Evolutionary conservation across 2,797 vertebrate genomes (phyloP).

Genomic region (Apodemus agrarius): DNA sequence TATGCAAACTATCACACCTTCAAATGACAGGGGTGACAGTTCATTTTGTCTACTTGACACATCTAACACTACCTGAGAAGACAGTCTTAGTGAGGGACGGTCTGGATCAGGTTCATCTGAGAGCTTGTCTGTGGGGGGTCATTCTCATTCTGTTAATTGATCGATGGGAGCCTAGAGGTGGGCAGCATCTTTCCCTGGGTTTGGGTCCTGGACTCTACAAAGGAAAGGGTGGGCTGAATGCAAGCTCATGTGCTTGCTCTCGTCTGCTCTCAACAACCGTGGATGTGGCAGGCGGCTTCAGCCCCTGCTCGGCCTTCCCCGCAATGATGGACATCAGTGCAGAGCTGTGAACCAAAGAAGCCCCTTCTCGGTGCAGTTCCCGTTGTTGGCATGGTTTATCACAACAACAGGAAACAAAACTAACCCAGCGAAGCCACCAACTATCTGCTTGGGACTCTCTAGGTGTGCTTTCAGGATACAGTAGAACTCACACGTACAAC

Average conservation of each 20-base stretch:
- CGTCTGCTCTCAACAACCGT: not conserved
- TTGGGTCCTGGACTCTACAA: not conserved
- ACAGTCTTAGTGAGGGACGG: not conserved
- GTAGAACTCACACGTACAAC: not conserved
- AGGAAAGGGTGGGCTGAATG: not conserved
- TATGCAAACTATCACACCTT: no score
- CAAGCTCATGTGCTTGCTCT: rapidly evolving
- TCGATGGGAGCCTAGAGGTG: not conserved
- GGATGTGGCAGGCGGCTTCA: not conserved
- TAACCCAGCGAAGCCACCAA: not conserved
- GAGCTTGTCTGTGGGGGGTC: not conserved
- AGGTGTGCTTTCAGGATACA: not conserved
- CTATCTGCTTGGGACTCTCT: not conserved
- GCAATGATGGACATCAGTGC: not conserved
- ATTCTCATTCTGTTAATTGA: not conserved
- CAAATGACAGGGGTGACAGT: not conserved
- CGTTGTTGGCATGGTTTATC: not conserved
- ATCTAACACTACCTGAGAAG: not conserved
- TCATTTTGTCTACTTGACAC: not conserved
- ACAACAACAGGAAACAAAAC: not conserved
- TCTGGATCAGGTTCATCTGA: not conserved
- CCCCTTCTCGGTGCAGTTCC: not conserved
- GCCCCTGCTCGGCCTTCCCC: not conserved
- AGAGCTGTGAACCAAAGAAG: no score
- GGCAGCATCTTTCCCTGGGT: not conserved